phyloP scores from a whole-genome alignment of 1,140 invertebrate genomes.

The Homalodisca vitripennis region DNA sequence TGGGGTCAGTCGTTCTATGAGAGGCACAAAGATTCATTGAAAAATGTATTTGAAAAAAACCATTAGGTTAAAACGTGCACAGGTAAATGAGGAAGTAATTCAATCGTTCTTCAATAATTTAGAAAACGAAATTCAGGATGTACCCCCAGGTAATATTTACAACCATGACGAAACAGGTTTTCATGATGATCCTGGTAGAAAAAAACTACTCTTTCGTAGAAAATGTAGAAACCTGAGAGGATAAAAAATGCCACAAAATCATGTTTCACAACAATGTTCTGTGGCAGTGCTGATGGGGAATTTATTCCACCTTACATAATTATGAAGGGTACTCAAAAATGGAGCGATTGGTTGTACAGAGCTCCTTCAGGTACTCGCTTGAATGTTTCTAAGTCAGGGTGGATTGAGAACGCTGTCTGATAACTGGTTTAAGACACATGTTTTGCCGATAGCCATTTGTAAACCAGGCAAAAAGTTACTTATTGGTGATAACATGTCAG shows the following conservation, averaged over 20 bases:
- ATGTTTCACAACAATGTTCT: constrained; percentile 1
- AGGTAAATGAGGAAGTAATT: neutral
- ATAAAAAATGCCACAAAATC: neutral
- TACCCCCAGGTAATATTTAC: neutral
- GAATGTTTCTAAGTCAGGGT: neutral
- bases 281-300: neutral
- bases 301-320: neutral
- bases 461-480: neutral
- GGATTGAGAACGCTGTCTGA: neutral
- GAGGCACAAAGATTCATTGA: neutral
- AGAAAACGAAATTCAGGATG: neutral
- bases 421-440: neutral
- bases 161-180: constrained; percentile 7
- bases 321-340: neutral
- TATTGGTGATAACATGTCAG: neutral
- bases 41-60: too few species aligned
- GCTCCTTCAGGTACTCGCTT: neutral
- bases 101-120: neutral
- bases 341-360: neutral
- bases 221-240: neutral
- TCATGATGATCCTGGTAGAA: neutral
- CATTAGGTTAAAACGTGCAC: neutral
- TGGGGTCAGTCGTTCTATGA: neutral
- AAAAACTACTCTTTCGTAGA: neutral
- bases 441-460: neutral